These are phyloP conservation scores for Tragelaphus imberbis DNA, from an alignment of 2,113 vertebrate genomes.

Conservation along the genomic window DNA sequence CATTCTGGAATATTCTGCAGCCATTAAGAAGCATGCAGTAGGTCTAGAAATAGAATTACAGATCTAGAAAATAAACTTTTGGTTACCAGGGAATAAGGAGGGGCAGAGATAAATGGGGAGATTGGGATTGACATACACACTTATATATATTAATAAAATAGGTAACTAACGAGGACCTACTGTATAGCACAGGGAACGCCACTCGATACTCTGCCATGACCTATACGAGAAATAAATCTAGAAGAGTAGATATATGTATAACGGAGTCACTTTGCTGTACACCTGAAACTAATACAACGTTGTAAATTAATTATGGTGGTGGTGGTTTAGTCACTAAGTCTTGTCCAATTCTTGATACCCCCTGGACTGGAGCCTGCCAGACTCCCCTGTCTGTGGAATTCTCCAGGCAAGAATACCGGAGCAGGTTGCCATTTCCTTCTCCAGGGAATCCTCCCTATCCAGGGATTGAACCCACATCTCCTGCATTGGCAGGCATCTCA, in stretches of 20 bases:
- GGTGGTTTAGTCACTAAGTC: not conserved
- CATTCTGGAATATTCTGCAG: conserved; percentile 7
- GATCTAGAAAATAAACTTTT: not conserved
- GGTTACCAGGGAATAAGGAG: not conserved
- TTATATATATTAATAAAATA: not conserved
- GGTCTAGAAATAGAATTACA: not conserved
- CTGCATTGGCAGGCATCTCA: not conserved
- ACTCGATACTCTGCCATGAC: not conserved
- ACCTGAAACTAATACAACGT: not conserved
- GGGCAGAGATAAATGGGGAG: not conserved
- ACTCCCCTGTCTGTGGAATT: not conserved
- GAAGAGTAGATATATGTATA: not conserved
- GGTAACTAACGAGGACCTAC: not conserved
- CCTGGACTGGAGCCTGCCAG: not conserved
- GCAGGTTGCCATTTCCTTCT: not conserved
- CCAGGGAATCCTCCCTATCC: not conserved
- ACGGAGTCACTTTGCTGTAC: not conserved
- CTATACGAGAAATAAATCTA: not conserved
- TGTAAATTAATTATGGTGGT: not conserved
- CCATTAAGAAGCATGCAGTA: not conserved
- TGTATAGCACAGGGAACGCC: not conserved
- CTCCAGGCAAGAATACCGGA: not conserved
- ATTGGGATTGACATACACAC: not conserved
- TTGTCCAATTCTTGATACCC: not conserved
- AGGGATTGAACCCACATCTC: not conserved